These are phyloP conservation scores for Amphibalanus amphitrite DNA, from an alignment of 1,140 invertebrate species.

Conservation along the genomic window DNA sequence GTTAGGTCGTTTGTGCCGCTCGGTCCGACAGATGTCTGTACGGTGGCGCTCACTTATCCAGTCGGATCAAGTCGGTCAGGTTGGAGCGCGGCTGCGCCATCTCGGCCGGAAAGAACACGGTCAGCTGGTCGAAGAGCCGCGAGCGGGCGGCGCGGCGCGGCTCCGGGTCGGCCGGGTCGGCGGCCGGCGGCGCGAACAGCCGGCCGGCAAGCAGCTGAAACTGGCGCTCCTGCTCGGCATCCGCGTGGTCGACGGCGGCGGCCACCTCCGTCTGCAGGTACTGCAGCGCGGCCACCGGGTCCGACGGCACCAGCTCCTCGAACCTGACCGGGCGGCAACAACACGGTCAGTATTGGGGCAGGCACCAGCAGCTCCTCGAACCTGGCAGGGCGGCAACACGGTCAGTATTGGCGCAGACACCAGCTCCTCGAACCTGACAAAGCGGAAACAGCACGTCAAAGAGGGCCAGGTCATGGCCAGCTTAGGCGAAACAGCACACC, in stretches of 20 bases:
- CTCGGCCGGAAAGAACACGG: conserved; percentile 45
- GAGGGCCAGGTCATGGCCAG: no score
- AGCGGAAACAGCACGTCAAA: no score
- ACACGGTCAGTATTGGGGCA: no score
- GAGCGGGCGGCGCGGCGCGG: conserved; percentile 27
- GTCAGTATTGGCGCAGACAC: no score
- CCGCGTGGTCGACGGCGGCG: conserved; percentile 53
- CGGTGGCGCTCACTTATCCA: neutral
- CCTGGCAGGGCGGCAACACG: no score
- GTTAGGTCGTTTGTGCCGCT: no score
- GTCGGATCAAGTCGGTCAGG: conserved; percentile 41
- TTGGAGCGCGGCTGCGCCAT: conserved; percentile 50
- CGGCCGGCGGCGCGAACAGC: conserved; percentile 31
- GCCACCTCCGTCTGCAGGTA: conserved; percentile 58
- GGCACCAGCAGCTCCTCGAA: conserved; percentile 71
- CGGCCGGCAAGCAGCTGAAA: conserved; percentile 34
- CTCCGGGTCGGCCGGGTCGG: conserved; percentile 25
- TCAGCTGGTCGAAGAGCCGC: conserved; percentile 44
- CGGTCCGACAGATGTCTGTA: no score
- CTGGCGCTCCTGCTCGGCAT: conserved; percentile 50
- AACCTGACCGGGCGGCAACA: conserved; percentile 38
- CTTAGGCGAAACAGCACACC: no score
- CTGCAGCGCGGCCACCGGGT: conserved; percentile 46
- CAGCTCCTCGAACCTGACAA: conserved; percentile 47
- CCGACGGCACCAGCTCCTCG: conserved; percentile 47